Evolutionary conservation across 2,797 vertebrate genomes (phyloP).

Genomic region (Lepidocolaptes lacrymiger): DNA sequence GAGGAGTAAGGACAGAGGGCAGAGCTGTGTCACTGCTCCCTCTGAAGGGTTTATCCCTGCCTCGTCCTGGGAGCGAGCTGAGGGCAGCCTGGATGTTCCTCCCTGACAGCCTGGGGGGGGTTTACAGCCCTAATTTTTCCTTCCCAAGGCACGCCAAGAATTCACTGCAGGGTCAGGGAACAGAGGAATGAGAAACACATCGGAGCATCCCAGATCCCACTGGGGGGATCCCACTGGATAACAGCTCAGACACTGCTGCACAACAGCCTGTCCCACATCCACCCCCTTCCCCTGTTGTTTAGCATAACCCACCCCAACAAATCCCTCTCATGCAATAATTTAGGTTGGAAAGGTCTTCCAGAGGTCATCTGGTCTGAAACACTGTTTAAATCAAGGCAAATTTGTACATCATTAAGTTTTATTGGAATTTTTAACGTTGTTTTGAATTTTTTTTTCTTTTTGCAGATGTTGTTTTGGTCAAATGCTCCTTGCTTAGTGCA

Average conservation of each 20-base stretch:
- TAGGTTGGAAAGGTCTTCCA: background rate
- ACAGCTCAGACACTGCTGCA: background rate
- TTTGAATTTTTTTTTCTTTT: too few relatives aligned
- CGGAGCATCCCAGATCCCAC: background rate
- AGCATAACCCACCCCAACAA: background rate
- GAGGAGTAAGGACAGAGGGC: background rate
- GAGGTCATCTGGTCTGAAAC: background rate
- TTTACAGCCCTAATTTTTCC: background rate
- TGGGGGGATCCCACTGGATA: background rate
- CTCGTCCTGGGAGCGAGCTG: background rate
- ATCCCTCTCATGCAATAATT: background rate
- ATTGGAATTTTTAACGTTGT: background rate
- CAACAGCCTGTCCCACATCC: fast-evolving
- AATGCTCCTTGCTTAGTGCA: background rate
- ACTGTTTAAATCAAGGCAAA: background rate
- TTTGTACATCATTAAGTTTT: background rate
- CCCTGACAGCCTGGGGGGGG: fast-evolving
- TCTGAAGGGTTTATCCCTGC: background rate
- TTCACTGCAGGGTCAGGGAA: background rate
- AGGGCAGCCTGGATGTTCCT: background rate
- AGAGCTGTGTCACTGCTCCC: background rate
- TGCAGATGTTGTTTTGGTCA: background rate
- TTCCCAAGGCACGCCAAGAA: background rate
- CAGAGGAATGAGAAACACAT: background rate
- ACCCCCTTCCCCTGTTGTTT: background rate